A percentile compares a stretch with the other conserved stretches of the same genome.
These are phyloP conservation scores for Morone chrysops DNA, from an alignment of 2,113 vertebrate species.

Conservation along the genomic window DNA sequence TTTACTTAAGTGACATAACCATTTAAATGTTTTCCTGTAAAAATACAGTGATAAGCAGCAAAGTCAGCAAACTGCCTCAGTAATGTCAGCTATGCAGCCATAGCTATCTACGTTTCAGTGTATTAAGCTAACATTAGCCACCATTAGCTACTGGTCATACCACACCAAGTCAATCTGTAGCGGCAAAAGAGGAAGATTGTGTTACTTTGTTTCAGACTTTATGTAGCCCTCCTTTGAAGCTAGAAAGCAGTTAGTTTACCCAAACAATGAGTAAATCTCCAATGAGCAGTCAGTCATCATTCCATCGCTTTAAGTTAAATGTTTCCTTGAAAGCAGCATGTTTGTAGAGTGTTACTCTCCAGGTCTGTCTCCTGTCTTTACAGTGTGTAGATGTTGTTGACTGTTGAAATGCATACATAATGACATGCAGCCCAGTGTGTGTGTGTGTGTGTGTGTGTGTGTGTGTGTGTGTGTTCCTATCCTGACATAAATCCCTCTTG, in stretches of 20 bases:
- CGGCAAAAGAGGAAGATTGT: background rate
- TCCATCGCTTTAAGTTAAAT: background rate
- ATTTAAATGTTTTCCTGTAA: background rate
- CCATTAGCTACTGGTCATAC: background rate
- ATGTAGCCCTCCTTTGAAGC: too few species aligned
- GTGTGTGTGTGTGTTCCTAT: conserved; percentile 47
- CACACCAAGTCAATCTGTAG: background rate
- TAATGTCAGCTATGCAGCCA: background rate
- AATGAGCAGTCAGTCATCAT: background rate
- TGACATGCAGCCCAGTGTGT: conserved; percentile 42
- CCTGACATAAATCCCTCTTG: conserved; percentile 75
- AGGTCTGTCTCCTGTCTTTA: background rate
- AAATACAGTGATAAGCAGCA: background rate
- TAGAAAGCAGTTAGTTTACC: background rate
- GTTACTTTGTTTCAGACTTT: too few species aligned
- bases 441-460: conserved; percentile 37
- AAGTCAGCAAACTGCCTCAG: background rate
- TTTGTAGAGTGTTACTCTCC: background rate
- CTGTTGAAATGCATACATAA: conserved; percentile 64
- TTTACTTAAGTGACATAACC: background rate
- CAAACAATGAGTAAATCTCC: background rate
- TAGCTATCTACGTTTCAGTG: background rate
- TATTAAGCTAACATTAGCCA: background rate
- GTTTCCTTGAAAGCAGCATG: background rate
- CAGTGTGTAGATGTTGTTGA: conserved; percentile 41